These are phyloP conservation scores for Fragariocoptes setiger DNA, from an alignment of 1,140 invertebrate species.

Conservation along the genomic window DNA sequence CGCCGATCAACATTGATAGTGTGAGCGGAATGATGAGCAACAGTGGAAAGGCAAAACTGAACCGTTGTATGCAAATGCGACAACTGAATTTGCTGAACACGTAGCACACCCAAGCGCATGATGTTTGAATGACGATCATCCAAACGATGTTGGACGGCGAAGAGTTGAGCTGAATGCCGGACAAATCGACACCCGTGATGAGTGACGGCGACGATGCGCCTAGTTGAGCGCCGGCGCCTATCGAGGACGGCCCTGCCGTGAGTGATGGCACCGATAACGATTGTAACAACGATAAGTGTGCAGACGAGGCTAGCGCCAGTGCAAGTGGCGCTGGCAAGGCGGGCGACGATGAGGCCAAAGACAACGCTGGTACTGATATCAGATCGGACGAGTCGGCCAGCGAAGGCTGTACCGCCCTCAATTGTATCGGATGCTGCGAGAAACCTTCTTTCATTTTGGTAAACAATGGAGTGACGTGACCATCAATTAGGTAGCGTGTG, in stretches of 20 bases:
- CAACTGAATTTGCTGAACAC: constrained; percentile 77
- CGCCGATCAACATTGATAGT: constrained; percentile 52
- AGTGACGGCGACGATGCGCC: no score
- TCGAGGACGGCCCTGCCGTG: no score
- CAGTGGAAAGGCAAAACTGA: constrained; percentile 78
- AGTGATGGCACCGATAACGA: neutral
- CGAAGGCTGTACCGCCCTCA: no score
- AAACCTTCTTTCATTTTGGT: constrained; percentile 10
- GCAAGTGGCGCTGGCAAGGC: constrained; percentile 1
- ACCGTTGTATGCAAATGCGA: constrained; percentile 73
- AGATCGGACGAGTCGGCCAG: no score
- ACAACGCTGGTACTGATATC: constrained; percentile 2
- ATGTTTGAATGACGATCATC: constrained; percentile 43
- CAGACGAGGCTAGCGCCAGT: neutral
- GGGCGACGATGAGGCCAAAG: neutral
- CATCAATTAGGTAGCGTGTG: constrained; percentile 27
- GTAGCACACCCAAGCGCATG: constrained; percentile 52
- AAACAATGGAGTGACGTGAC: constrained; percentile 6
- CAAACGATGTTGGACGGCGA: constrained; percentile 24
- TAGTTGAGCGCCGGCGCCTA: no score
- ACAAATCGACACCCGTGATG: constrained; percentile 10
- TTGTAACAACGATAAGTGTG: neutral
- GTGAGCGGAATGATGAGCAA: constrained; percentile 61
- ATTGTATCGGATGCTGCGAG: constrained; percentile 9
- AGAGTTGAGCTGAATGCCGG: constrained; percentile 9